phyloP scores from a whole-genome alignment of 2,888 invertebrate genomes.

The Euzetes globulus region DNA sequence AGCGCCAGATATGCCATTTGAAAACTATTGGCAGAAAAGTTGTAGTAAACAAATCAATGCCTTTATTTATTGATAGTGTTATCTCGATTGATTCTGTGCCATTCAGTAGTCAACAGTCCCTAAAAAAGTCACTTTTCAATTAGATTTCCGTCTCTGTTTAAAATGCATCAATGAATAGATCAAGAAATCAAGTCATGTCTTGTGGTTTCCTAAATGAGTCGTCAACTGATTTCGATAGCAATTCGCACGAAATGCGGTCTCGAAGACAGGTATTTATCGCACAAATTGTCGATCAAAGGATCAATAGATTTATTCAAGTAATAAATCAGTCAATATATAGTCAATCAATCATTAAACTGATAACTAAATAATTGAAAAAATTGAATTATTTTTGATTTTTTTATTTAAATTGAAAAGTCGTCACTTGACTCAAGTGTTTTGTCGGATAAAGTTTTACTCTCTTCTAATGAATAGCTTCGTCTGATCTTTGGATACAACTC shows the following conservation, averaged over 20 bases:
- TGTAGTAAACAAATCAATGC: too few species aligned
- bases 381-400: background rate
- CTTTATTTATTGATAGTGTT: background rate
- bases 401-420: background rate
- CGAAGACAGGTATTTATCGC: background rate
- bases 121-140: background rate
- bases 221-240: background rate
- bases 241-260: background rate
- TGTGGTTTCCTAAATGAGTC: background rate
- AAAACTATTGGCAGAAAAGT: background rate
- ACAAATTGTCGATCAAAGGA: background rate
- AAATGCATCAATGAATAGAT: background rate
- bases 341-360: background rate
- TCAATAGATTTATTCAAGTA: background rate
- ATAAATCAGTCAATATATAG: background rate
- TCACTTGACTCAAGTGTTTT: too few species aligned
- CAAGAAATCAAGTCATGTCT: background rate
- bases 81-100: background rate
- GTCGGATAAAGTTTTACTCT: background rate
- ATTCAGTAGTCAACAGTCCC: background rate
- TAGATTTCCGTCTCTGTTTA: too few species aligned
- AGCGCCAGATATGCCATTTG: too few species aligned
- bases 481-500: constrained; percentile 28
- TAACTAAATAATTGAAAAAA: background rate
- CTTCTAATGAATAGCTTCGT: background rate